phyloP scores from a whole-genome alignment of 2,797 vertebrate species.

The Anniella stebbinsi region DNA sequence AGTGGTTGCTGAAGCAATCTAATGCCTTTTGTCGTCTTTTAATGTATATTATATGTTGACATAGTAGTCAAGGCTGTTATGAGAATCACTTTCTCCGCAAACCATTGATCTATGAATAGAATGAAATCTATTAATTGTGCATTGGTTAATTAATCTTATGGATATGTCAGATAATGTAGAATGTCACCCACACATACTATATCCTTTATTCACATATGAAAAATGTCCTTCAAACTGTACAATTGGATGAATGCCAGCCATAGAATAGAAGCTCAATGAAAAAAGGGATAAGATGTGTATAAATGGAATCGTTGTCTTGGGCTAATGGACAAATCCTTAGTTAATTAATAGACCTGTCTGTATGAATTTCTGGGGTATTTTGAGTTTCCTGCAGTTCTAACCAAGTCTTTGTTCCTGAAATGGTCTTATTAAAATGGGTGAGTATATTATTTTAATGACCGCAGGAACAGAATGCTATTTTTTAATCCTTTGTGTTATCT shows the following conservation, averaged over 20 bases:
- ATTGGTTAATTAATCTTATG: neutral
- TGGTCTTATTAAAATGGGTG: neutral
- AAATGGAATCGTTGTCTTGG: conserved; percentile 13
- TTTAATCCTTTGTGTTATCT: neutral
- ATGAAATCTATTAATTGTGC: neutral
- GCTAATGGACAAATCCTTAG: neutral
- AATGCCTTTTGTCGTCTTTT: too few species aligned
- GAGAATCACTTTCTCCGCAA: neutral
- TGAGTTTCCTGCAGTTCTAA: neutral
- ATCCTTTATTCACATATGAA: neutral
- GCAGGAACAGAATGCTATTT: neutral
- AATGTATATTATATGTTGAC: neutral
- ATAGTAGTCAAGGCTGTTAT: neutral
- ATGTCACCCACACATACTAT: neutral
- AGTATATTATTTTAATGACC: neutral
- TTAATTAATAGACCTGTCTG: neutral
- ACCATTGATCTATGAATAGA: neutral
- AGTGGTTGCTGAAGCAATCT: too few species aligned
- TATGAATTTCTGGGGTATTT: neutral
- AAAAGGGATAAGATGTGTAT: neutral
- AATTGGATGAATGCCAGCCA: neutral
- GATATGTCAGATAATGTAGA: neutral
- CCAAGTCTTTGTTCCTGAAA: neutral
- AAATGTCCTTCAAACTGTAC: neutral
- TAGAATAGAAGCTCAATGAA: neutral